Percentiles rank a stretch among this genome's conserved stretches.
These are phyloP conservation scores for Lagenorhynchus albirostris DNA, from an alignment of 2,113 vertebrate genomes.

Conservation along the genomic window DNA sequence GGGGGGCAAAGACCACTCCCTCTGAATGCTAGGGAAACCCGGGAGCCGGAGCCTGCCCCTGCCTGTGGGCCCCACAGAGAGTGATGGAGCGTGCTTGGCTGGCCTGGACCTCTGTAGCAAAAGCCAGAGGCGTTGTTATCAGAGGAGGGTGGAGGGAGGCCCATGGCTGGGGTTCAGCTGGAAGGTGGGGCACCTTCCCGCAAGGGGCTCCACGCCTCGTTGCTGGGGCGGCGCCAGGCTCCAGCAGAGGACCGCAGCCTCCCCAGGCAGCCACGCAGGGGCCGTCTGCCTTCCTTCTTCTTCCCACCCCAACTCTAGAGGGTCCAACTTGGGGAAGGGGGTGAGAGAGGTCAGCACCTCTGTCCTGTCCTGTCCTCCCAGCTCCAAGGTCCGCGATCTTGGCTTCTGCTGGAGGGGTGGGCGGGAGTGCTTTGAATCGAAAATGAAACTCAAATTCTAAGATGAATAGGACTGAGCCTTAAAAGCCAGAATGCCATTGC, in stretches of 20 bases:
- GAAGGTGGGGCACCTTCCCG: not conserved
- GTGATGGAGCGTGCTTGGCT: not conserved
- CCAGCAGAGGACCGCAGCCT: not conserved
- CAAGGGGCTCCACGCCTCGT: not conserved
- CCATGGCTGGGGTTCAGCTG: not conserved
- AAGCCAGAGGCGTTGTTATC: not conserved
- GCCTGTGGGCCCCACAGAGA: not conserved
- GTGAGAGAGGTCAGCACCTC: not conserved
- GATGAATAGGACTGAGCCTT: not conserved
- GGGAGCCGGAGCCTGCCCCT: not conserved
- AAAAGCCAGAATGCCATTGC: not conserved
- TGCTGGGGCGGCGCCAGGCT: no score
- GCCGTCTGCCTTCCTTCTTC: not conserved
- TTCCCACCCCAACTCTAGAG: not conserved
- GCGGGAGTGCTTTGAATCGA: not conserved
- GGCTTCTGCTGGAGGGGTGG: not conserved
- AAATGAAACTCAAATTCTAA: constrained; percentile 38
- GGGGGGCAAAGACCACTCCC: not conserved
- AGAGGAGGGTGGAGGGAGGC: not conserved
- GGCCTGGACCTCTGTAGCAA: not conserved
- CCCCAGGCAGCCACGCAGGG: not conserved
- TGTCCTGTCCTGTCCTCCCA: not conserved
- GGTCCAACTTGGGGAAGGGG: not conserved
- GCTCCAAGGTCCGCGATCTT: not conserved
- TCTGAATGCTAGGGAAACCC: not conserved